Evolutionary conservation across 2,113 vertebrate species (phyloP).

Genomic region (Ceratotherium simum): DNA sequence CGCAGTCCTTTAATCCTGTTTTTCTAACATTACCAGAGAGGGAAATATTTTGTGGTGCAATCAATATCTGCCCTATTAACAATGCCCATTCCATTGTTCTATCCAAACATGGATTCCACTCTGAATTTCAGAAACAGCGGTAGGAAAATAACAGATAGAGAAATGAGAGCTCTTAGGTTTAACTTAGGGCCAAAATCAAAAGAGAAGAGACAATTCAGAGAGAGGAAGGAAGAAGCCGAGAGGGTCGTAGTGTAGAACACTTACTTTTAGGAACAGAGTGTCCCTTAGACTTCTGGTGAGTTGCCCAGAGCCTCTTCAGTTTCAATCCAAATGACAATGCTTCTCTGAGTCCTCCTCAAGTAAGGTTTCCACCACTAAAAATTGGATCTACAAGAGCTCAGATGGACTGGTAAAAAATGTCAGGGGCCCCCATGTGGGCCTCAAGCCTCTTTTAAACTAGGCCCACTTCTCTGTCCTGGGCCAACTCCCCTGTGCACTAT

Average conservation of each 20-base stretch:
- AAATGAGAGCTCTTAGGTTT: slow-evolving; percentile 67
- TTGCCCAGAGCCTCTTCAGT: slow-evolving; percentile 80
- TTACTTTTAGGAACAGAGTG: slow-evolving; percentile 81
- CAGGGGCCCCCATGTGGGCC: slow-evolving; percentile 61
- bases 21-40: slow-evolving; percentile 18
- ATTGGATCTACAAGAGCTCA: slow-evolving; percentile 77
- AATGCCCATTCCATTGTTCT: slow-evolving; percentile 11
- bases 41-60: not conserved
- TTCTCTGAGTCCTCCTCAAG: slow-evolving; percentile 80
- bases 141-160: slow-evolving; percentile 58
- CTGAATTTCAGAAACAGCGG: slow-evolving; percentile 48
- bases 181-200: slow-evolving; percentile 58
- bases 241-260: slow-evolving; percentile 68
- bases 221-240: slow-evolving; percentile 57
- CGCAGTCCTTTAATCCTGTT: slow-evolving; percentile 13
- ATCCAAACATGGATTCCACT: slow-evolving; percentile 47
- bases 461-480: slow-evolving; percentile 75
- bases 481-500: slow-evolving; percentile 66
- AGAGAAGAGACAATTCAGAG: slow-evolving; percentile 62
- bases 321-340: slow-evolving; percentile 81
- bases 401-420: slow-evolving; percentile 67
- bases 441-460: slow-evolving; percentile 70
- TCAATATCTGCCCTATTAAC: slow-evolving; percentile 48
- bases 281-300: slow-evolving; percentile 80
- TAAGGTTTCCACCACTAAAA: slow-evolving; percentile 80